Conservation (phyloP, 2,888 invertebrate genomes). For the Crocallis elinguaria region DNA sequence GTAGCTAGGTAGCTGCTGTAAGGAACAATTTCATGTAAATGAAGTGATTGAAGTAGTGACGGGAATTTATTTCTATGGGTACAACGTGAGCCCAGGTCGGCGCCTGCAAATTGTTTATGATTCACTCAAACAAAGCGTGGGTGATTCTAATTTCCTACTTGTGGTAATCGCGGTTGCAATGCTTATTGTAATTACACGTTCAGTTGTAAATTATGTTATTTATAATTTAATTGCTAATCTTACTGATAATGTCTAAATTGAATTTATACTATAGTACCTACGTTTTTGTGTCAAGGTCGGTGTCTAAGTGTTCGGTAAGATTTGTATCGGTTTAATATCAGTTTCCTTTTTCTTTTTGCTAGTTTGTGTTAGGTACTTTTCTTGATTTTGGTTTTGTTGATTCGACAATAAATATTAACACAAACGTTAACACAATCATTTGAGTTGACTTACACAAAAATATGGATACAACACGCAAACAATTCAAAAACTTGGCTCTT, state of each 20-base stretch:
- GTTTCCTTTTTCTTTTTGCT: too few species aligned
- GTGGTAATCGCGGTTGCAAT: constrained; percentile 42
- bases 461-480: too few species aligned
- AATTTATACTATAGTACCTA: background rate
- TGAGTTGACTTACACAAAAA: too few species aligned
- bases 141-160: constrained; percentile 52
- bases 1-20: too few species aligned
- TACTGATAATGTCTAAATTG: background rate
- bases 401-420: too few species aligned
- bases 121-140: constrained; percentile 46
- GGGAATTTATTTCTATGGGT: background rate
- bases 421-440: too few species aligned
- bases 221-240: constrained; percentile 3
- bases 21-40: background rate
- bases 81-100: constrained; percentile 1
- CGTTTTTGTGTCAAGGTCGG: constrained; percentile 1
- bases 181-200: constrained; percentile 20
- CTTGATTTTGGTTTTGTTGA: too few species aligned
- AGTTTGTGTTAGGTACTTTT: too few species aligned
- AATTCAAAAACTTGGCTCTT: too few species aligned
- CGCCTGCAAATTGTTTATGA: constrained; percentile 40
- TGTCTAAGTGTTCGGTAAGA: background rate
- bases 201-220: constrained; percentile 19
- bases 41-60: background rate
- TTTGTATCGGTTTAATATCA: too few species aligned